Conservation (phyloP, 2,888 invertebrate species). For the Tipula confusa region DNA sequence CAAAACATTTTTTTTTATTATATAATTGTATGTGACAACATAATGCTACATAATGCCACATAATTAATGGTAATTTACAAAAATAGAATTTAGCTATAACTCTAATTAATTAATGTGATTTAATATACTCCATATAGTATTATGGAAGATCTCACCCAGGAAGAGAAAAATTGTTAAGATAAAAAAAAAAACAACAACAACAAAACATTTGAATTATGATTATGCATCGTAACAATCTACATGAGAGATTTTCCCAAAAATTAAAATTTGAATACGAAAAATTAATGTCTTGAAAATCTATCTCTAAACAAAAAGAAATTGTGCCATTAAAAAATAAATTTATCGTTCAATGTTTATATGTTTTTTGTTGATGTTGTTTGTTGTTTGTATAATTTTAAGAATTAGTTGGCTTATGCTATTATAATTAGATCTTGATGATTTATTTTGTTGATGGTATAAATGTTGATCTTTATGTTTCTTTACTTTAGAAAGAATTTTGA, state of each 20-base stretch:
- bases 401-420: too few species aligned
- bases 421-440: too few species aligned
- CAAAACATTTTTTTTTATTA: background rate
- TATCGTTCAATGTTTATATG: too few species aligned
- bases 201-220: background rate
- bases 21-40: background rate
- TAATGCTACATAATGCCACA: slow-evolving; percentile 20
- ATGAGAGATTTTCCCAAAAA: background rate
- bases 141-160: slow-evolving; percentile 5
- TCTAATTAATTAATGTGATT: slow-evolving; percentile 6
- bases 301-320: background rate
- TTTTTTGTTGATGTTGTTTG: too few species aligned
- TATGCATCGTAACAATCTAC: background rate
- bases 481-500: too few species aligned
- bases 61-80: background rate
- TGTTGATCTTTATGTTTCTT: too few species aligned
- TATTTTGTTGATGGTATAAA: too few species aligned
- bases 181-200: background rate
- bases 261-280: background rate
- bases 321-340: too few species aligned
- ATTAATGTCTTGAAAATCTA: background rate
- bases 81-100: background rate
- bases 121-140: background rate
- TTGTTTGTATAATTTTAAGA: too few species aligned
- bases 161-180: background rate